Percentiles rank a stretch among this genome's conserved stretches.
phyloP scores from a whole-genome alignment of 2,113 vertebrate species.

The Tenrec ecaudatus region DNA sequence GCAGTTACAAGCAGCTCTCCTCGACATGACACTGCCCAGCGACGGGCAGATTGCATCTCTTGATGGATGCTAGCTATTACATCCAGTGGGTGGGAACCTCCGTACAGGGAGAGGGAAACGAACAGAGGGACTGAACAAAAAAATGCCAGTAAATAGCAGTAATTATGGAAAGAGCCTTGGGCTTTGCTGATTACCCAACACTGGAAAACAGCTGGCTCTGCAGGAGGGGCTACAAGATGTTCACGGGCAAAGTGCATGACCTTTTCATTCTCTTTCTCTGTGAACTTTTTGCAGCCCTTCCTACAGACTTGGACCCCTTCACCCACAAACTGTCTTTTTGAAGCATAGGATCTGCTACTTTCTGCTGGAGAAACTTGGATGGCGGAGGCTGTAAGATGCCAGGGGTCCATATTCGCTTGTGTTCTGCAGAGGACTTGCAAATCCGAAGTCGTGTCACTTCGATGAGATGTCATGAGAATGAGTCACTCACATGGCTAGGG shows the following conservation, averaged over 20 bases:
- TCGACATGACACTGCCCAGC: constrained; percentile 63
- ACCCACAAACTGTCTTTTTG: background rate
- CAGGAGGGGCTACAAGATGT: no score
- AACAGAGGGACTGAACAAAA: constrained; percentile 18
- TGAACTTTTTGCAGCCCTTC: background rate
- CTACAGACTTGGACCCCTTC: background rate
- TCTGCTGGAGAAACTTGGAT: background rate
- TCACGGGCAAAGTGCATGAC: no score
- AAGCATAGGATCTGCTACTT: constrained; percentile 1
- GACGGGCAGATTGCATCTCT: constrained; percentile 72
- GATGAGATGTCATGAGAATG: background rate
- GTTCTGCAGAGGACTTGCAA: constrained; percentile 8
- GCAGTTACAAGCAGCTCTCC: constrained; percentile 36
- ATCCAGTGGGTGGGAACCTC: constrained; percentile 59
- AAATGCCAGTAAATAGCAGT: constrained; percentile 4
- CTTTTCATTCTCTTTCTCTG: no score
- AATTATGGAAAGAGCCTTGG: background rate
- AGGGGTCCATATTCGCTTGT: background rate
- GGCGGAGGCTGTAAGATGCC: background rate
- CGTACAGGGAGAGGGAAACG: constrained; percentile 68
- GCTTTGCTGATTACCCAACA: background rate
- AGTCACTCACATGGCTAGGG: background rate
- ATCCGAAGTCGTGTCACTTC: constrained; percentile 44
- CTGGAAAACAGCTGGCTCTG: background rate
- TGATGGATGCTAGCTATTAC: constrained; percentile 65